These are phyloP conservation scores for Solea senegalensis DNA, from an alignment of 2,113 vertebrate species.

Conservation along the genomic window DNA sequence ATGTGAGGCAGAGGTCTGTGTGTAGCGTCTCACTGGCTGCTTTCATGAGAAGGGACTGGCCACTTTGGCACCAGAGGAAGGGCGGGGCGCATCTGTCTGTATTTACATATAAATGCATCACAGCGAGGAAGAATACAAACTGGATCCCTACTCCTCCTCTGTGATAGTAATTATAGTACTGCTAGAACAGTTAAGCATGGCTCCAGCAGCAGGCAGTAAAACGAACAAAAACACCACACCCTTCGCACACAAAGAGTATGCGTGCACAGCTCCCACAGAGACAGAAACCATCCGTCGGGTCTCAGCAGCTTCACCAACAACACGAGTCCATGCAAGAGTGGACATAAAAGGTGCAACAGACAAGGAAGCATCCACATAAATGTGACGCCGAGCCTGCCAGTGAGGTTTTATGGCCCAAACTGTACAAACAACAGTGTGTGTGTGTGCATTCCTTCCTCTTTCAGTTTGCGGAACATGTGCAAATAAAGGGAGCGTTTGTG, in stretches of 20 bases:
- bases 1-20: background rate
- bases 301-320: conserved; percentile 14
- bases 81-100: conserved; percentile 38
- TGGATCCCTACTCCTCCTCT: background rate
- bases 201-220: background rate
- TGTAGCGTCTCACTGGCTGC: background rate
- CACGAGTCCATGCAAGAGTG: conserved; percentile 28
- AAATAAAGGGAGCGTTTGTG: conserved; percentile 43
- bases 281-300: conserved; percentile 46
- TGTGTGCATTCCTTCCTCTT: conserved; percentile 74
- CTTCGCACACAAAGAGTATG: conserved; percentile 38
- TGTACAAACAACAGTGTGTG: conserved; percentile 47
- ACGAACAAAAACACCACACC: conserved; percentile 41
- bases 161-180: too few relatives aligned
- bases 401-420: background rate
- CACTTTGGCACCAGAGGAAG: conserved; percentile 14
- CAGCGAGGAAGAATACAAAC: background rate
- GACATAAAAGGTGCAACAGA: too few relatives aligned
- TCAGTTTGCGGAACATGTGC: conserved; percentile 62
- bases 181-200: too few relatives aligned
- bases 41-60: background rate
- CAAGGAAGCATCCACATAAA: background rate
- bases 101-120: conserved; percentile 16
- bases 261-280: background rate
- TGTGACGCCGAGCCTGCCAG: background rate